These are phyloP conservation scores for Ginglymostoma cirratum DNA, from an alignment of 2,113 vertebrate species.

Conservation along the genomic window DNA sequence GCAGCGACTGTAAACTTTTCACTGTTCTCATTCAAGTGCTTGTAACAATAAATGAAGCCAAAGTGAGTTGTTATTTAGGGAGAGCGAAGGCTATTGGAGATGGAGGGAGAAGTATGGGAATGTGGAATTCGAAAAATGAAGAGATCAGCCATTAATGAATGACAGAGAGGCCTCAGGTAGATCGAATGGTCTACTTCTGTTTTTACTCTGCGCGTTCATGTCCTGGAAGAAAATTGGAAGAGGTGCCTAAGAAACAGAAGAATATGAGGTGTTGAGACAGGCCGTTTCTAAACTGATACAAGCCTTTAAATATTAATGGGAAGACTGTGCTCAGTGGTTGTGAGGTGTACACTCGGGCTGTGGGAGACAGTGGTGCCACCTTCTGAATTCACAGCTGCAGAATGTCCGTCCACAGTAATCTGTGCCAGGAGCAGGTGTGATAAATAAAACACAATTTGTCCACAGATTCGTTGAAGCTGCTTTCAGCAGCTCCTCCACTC, in stretches of 20 bases:
- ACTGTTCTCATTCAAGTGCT: too few species aligned
- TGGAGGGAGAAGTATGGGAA: too few species aligned
- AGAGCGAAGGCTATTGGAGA: too few species aligned
- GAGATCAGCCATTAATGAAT: too few species aligned
- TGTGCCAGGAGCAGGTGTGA: background rate
- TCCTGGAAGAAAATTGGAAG: background rate
- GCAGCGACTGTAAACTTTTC: too few species aligned
- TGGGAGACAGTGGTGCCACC: background rate
- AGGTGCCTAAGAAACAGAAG: background rate
- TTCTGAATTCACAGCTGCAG: background rate
- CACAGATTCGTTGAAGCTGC: background rate
- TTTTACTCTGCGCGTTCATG: too few species aligned
- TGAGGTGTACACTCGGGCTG: background rate
- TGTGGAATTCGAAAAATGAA: too few species aligned
- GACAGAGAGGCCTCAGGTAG: too few species aligned
- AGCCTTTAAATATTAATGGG: background rate
- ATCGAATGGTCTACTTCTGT: too few species aligned
- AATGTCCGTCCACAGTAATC: background rate
- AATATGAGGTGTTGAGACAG: too few species aligned
- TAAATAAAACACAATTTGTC: slow-evolving; percentile 9
- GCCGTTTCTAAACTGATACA: background rate
- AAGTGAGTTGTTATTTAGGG: too few species aligned
- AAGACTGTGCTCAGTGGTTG: background rate
- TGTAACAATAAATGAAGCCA: too few species aligned
- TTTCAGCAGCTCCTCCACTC: background rate